A percentile compares a stretch with the other conserved stretches of the same genome.
Conservation (phyloP, 2,888 invertebrate genomes). For the Rhamnusium bicolor region DNA sequence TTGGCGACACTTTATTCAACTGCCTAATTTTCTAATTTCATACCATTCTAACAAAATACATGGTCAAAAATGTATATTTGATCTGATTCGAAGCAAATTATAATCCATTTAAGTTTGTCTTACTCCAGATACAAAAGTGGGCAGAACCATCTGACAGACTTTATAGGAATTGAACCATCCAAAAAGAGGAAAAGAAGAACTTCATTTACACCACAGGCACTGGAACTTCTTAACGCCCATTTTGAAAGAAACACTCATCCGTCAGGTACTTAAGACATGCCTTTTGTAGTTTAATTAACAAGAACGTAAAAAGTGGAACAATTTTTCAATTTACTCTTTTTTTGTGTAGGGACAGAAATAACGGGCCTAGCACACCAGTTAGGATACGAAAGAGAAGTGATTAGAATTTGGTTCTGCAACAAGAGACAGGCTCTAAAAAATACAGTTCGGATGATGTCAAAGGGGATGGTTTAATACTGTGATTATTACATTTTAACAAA, state of each 20-base stretch:
- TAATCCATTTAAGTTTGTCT: slow-evolving; percentile 52
- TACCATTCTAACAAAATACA: too few relatives aligned
- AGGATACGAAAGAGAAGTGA: slow-evolving; percentile 97
- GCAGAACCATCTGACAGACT: slow-evolving; percentile 94
- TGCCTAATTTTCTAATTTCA: too few relatives aligned
- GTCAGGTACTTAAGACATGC: slow-evolving; percentile 81
- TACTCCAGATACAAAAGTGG: slow-evolving; percentile 90
- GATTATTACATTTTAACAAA: slow-evolving; percentile 20
- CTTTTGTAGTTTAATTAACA: too few relatives aligned
- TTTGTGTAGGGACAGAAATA: slow-evolving; percentile 98
- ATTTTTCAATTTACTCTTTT: too few relatives aligned
- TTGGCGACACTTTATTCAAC: too few relatives aligned
- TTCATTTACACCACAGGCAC: slow-evolving; percentile 96
- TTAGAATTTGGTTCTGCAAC: slow-evolving; percentile 99
- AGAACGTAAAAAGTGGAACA: too few relatives aligned
- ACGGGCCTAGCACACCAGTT: slow-evolving; percentile 95
- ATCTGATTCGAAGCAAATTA: not conserved
- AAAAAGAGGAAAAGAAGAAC: slow-evolving; percentile 97
- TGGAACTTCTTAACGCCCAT: slow-evolving; percentile 94
- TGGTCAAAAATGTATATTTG: not conserved
- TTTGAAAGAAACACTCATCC: slow-evolving; percentile 98
- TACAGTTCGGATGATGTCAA: slow-evolving; percentile 96
- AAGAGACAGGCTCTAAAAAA: slow-evolving; percentile 98
- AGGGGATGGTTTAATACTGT: slow-evolving; percentile 81
- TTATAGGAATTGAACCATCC: slow-evolving; percentile 96